Conservation (phyloP, 2,113 vertebrate genomes). For the Parus major region DNA sequence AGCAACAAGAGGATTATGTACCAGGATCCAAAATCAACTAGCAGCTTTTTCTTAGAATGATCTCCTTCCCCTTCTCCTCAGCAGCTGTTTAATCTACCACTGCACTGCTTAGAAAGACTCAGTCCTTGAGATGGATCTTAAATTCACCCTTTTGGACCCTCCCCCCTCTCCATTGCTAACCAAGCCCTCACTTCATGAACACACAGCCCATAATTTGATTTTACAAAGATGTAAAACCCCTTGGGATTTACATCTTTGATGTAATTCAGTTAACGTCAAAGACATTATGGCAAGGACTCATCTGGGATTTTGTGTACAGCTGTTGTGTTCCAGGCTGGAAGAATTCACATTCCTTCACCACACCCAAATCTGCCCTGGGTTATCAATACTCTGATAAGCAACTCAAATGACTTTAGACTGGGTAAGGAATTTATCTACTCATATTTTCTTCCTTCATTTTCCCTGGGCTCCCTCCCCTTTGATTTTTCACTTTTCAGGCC, state of each 20-base stretch:
- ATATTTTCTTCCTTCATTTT: background rate
- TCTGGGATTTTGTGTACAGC: background rate
- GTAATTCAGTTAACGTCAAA: background rate
- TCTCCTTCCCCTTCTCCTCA: background rate
- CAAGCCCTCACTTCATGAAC: background rate
- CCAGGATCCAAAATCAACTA: background rate
- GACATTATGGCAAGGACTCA: background rate
- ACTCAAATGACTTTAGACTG: background rate
- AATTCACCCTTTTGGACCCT: background rate
- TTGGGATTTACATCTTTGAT: background rate
- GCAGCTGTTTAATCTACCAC: background rate
- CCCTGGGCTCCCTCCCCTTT: background rate
- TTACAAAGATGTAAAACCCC: too few species aligned
- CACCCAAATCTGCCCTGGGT: background rate
- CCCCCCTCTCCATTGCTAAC: background rate
- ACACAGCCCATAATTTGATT: background rate
- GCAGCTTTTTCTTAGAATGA: background rate
- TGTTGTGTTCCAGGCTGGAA: background rate
- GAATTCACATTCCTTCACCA: background rate
- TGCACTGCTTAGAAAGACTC: background rate
- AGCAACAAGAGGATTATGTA: background rate
- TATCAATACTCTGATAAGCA: slow-evolving; percentile 38
- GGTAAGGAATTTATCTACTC: background rate
- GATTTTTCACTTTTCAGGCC: background rate
- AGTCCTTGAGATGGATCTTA: background rate